Percentiles rank a stretch among this genome's conserved stretches.
These are phyloP conservation scores for Salarias fasciatus DNA, from an alignment of 2,797 vertebrate genomes.

Conservation along the genomic window DNA sequence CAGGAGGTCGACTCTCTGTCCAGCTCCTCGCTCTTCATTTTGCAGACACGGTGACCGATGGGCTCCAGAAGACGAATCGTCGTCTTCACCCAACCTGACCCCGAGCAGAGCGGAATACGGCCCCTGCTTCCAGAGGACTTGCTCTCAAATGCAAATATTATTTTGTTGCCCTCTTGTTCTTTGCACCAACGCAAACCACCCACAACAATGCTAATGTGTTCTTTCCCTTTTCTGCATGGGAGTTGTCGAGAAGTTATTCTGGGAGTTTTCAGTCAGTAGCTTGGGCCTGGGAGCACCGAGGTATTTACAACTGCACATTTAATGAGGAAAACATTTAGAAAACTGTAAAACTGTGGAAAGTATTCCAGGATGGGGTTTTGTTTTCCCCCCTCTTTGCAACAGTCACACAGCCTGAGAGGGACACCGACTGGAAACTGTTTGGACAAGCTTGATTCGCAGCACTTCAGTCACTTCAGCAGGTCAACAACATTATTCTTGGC, in stretches of 20 bases:
- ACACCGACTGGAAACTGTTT: constrained; percentile 49
- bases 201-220: constrained; percentile 34
- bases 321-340: neutral
- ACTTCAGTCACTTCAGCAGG: constrained; percentile 53
- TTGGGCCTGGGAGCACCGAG: constrained; percentile 3
- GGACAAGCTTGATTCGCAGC: constrained; percentile 55
- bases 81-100: too few species aligned
- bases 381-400: neutral
- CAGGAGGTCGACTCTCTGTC: too few species aligned
- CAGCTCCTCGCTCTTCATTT: too few species aligned
- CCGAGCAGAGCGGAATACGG: constrained; percentile 14
- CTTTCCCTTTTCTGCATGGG: constrained; percentile 4
- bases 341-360: neutral
- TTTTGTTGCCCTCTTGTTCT: constrained; percentile 18
- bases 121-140: constrained; percentile 11
- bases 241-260: constrained; percentile 36
- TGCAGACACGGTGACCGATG: neutral
- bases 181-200: constrained; percentile 15
- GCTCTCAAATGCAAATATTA: constrained; percentile 13
- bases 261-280: constrained; percentile 33
- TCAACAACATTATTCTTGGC: constrained; percentile 73
- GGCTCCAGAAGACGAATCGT: too few species aligned
- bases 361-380: neutral
- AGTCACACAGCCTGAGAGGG: constrained; percentile 40
- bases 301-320: neutral